Percentiles rank a stretch among this genome's conserved stretches.
These are phyloP conservation scores for Amorpha juglandis DNA, from an alignment of 2,888 invertebrate genomes.

Conservation along the genomic window DNA sequence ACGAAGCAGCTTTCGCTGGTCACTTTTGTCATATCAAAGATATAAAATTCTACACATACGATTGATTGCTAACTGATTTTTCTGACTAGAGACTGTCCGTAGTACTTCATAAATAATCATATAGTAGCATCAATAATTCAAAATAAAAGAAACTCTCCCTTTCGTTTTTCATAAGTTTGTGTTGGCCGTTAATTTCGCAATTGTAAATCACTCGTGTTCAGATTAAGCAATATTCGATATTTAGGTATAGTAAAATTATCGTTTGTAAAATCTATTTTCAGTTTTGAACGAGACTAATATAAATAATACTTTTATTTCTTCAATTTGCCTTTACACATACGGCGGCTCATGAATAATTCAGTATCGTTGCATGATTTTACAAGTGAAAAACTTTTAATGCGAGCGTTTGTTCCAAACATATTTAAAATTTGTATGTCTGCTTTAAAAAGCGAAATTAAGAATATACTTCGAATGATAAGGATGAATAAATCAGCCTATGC, in stretches of 20 bases:
- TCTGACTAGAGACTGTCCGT: not conserved
- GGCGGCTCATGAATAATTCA: conserved; percentile 52
- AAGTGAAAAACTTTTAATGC: conserved; percentile 52
- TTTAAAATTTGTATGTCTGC: conserved; percentile 47
- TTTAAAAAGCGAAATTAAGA: not conserved
- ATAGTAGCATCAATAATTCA: not conserved
- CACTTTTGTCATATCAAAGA: too few species aligned
- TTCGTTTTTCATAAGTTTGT: not conserved
- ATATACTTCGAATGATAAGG: not conserved
- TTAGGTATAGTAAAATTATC: not conserved
- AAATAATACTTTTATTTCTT: conserved; percentile 45
- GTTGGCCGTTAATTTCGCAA: not conserved
- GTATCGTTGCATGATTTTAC: conserved; percentile 51
- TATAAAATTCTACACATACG: too few species aligned
- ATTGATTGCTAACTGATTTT: too few species aligned
- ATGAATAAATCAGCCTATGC: not conserved
- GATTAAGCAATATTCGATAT: not conserved
- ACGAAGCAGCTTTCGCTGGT: too few species aligned
- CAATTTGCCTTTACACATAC: conserved; percentile 41
- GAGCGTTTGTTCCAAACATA: conserved; percentile 43
- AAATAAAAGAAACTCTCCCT: not conserved
- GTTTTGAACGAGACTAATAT: conserved; percentile 31
- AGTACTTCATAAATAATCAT: too few species aligned
- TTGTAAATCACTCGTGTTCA: not conserved
- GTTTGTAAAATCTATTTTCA: conserved; percentile 7